These are phyloP conservation scores for Platypus cylindrus DNA, from an alignment of 2,888 invertebrate species.

Conservation along the genomic window DNA sequence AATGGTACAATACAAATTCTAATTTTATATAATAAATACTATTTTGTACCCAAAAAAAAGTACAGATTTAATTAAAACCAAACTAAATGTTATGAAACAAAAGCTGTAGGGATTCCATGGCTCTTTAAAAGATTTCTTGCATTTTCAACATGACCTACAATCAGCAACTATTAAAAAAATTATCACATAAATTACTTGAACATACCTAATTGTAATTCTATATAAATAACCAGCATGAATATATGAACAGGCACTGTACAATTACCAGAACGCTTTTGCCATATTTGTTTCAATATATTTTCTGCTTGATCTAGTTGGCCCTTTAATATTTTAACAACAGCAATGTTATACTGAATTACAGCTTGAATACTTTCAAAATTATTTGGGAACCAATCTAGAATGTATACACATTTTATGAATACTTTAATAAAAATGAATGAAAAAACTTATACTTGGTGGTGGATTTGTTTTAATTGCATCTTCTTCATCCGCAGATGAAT, in stretches of 20 bases:
- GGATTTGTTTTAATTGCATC: conserved; percentile 29
- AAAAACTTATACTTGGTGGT: conserved; percentile 24
- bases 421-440: no score
- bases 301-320: conserved; percentile 57
- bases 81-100: no score
- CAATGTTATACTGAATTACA: conserved; percentile 66
- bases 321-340: conserved; percentile 59
- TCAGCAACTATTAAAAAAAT: no score
- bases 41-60: no score
- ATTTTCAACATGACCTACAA: no score
- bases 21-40: no score
- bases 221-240: conserved; percentile 50
- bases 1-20: no score
- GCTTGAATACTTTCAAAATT: conserved; percentile 52
- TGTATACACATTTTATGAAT: not conserved
- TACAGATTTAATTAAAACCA: no score
- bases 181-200: no score
- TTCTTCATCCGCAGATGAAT: conserved; percentile 33
- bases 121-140: no score
- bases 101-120: no score
- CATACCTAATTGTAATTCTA: conserved; percentile 50
- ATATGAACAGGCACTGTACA: conserved; percentile 48
- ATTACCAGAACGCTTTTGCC: conserved; percentile 39
- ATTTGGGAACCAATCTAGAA: conserved; percentile 48
- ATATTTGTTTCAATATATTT: conserved; percentile 36